phyloP scores from a whole-genome alignment of 2,888 invertebrate genomes.

The Invenusta paracnida region DNA sequence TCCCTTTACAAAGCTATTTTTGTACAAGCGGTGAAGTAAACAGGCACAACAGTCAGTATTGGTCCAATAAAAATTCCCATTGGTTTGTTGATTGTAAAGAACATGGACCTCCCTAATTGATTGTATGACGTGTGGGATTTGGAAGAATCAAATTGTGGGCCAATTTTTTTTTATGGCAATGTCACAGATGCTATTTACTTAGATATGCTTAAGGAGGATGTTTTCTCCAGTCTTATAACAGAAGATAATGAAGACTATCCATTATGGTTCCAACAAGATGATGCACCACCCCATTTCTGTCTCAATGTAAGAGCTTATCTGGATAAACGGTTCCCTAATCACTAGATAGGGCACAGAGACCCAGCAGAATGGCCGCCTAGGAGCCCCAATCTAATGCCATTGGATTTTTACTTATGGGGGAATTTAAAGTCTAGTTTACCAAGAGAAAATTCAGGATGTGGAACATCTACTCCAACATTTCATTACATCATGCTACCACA shows the following conservation, averaged over 20 bases:
- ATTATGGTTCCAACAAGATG: slow-evolving; percentile 8
- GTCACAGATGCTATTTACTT: not conserved
- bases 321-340: not conserved
- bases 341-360: not conserved
- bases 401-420: not conserved
- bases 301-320: not conserved
- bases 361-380: not conserved
- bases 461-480: not conserved
- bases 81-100: slow-evolving; percentile 12
- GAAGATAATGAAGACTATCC: not conserved
- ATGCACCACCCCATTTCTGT: not conserved
- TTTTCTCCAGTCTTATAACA: not conserved
- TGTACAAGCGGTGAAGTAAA: slow-evolving; percentile 31
- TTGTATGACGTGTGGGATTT: slow-evolving; percentile 37
- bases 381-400: not conserved
- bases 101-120: slow-evolving; percentile 31
- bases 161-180: slow-evolving; percentile 35
- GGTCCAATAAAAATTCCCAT: slow-evolving; percentile 19
- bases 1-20: slow-evolving; percentile 9
- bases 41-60: slow-evolving; percentile 38
- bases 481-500: not conserved
- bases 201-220: not conserved
- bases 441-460: not conserved
- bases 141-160: slow-evolving; percentile 35
- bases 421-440: not conserved